Evolutionary conservation across 1,140 invertebrate species (phyloP).

Genomic region (Bombus haemorrhoidalis): DNA sequence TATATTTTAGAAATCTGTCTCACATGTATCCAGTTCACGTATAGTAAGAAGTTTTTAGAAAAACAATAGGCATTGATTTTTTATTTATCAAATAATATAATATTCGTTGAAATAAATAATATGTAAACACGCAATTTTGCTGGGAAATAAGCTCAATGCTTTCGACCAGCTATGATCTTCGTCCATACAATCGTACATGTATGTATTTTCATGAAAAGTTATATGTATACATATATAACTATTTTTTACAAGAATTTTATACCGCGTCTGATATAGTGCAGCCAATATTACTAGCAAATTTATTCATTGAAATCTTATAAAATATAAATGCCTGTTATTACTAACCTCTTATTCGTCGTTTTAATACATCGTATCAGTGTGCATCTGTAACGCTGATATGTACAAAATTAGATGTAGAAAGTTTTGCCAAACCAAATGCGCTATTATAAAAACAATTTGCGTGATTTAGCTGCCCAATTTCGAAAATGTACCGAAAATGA

Average conservation of each 20-base stretch:
- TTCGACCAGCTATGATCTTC: neutral
- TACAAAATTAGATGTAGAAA: conserved; percentile 38
- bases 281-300: neutral
- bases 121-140: neutral
- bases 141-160: neutral
- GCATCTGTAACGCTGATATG: conserved; percentile 31
- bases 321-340: conserved; percentile 28
- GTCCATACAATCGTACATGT: neutral
- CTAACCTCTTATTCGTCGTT: neutral
- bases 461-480: conserved; percentile 16
- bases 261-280: neutral
- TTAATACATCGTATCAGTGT: neutral
- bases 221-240: neutral
- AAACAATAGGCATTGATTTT: conserved; percentile 11
- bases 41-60: neutral
- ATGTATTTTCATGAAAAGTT: too few relatives aligned
- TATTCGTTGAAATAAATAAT: conserved; percentile 42
- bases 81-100: conserved; percentile 12
- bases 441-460: neutral
- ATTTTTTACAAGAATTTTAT: neutral
- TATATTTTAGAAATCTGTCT: neutral
- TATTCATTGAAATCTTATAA: conserved; percentile 29
- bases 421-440: conserved; percentile 13
- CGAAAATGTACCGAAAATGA: neutral
- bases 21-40: conserved; percentile 5